These are phyloP conservation scores for Himalopsyche kuldschensis DNA, from an alignment of 2,888 invertebrate genomes.

Conservation along the genomic window DNA sequence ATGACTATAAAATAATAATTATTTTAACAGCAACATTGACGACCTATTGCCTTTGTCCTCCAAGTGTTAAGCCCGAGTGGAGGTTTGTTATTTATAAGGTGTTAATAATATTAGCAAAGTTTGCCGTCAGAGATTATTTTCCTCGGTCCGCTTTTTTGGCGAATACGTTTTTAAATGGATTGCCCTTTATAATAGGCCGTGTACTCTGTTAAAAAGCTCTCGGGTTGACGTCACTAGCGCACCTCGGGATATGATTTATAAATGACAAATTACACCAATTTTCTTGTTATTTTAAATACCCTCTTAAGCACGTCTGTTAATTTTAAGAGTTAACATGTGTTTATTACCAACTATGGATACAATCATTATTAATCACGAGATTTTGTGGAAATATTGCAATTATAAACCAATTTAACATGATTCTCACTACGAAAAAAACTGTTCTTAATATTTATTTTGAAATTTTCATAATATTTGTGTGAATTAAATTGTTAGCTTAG, in stretches of 20 bases:
- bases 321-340: background rate
- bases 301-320: background rate
- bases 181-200: background rate
- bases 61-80: background rate
- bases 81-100: conserved; percentile 23
- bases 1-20: too few species aligned
- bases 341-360: too few species aligned
- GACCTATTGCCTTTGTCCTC: background rate
- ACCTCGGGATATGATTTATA: background rate
- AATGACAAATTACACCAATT: background rate
- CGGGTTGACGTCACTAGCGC: background rate
- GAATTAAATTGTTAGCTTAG: too few species aligned
- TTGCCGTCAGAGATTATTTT: conserved; percentile 1
- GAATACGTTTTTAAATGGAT: background rate
- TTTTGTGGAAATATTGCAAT: too few species aligned
- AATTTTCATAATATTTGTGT: too few species aligned
- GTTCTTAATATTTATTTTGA: too few species aligned
- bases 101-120: conserved; percentile 23
- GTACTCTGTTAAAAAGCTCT: background rate
- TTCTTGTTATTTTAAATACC: background rate
- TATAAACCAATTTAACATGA: too few species aligned
- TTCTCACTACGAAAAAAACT: too few species aligned
- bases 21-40: too few species aligned
- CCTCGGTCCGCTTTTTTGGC: background rate
- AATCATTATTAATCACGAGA: too few species aligned